Conservation (phyloP, 2,888 invertebrate species). For the Leistus spinibarbis region DNA sequence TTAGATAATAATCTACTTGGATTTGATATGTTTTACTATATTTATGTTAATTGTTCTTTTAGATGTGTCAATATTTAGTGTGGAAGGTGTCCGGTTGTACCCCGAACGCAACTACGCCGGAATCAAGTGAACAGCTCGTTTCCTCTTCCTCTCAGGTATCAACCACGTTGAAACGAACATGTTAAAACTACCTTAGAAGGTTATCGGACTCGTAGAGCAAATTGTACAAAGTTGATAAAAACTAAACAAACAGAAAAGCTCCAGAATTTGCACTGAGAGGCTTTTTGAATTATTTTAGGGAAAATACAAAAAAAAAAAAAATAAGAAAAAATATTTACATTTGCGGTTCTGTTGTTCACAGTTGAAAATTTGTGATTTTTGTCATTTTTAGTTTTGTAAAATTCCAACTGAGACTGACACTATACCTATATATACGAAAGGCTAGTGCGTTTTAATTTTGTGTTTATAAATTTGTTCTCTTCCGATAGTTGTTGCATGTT, state of each 20-base stretch:
- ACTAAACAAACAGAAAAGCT: slow-evolving; percentile 12
- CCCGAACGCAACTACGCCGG: slow-evolving; percentile 73
- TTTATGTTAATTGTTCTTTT: slow-evolving; percentile 51
- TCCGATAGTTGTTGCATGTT: background rate
- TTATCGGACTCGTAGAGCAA: slow-evolving; percentile 38
- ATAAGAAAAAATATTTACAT: background rate
- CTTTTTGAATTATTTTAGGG: slow-evolving; percentile 28
- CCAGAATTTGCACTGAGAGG: slow-evolving; percentile 37
- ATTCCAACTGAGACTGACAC: slow-evolving; percentile 37
- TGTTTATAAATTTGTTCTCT: slow-evolving; percentile 7
- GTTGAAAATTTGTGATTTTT: slow-evolving; percentile 18
- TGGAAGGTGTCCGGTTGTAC: slow-evolving; percentile 87
- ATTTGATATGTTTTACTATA: background rate
- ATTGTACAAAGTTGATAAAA: slow-evolving; percentile 29
- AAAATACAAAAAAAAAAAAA: slow-evolving; percentile 7
- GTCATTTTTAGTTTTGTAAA: slow-evolving; percentile 20
- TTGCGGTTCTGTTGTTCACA: slow-evolving; percentile 36
- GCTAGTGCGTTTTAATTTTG: slow-evolving; percentile 33
- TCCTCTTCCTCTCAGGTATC: slow-evolving; percentile 39
- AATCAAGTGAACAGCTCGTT: slow-evolving; percentile 57
- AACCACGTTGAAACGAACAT: slow-evolving; percentile 24
- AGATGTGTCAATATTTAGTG: slow-evolving; percentile 95
- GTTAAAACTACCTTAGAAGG: slow-evolving; percentile 18
- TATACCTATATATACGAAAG: slow-evolving; percentile 29
- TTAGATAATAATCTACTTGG: background rate